Percentiles rank a stretch among this genome's conserved stretches.
These are phyloP conservation scores for Thalassaphorura encarpata DNA, from an alignment of 1,140 invertebrate species.

Conservation along the genomic window DNA sequence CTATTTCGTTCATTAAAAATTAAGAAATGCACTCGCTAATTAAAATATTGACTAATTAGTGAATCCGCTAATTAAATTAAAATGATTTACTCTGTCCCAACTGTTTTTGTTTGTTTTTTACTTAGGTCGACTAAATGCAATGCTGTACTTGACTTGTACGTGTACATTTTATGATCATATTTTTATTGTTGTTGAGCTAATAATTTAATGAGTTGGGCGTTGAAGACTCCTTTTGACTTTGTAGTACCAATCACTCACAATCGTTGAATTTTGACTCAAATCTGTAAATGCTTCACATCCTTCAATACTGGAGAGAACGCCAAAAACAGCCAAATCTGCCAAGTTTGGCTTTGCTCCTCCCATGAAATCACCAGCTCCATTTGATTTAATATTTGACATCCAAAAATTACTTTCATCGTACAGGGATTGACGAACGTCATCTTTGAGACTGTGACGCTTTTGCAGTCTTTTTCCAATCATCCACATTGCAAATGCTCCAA, in stretches of 20 bases:
- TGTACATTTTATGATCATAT: too few species aligned
- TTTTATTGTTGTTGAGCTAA: neutral
- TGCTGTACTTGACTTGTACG: too few species aligned
- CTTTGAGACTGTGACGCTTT: conserved; percentile 70
- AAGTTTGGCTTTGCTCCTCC: conserved; percentile 76
- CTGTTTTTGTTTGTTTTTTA: too few species aligned
- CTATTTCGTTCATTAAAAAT: too few species aligned
- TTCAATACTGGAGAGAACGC: conserved; percentile 87
- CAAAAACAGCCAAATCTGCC: conserved; percentile 87
- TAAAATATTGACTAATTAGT: too few species aligned
- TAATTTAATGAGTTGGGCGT: too few species aligned
- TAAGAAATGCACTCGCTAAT: too few species aligned
- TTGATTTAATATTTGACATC: conserved; percentile 57
- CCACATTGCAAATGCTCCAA: conserved; percentile 90
- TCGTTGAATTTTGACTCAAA: conserved; percentile 57
- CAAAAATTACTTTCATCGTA: conserved; percentile 81
- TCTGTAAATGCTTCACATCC: conserved; percentile 88
- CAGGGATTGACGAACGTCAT: conserved; percentile 78
- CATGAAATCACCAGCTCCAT: conserved; percentile 59
- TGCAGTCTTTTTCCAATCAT: conserved; percentile 80
- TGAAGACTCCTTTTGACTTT: conserved; percentile 32
- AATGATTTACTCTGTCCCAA: too few species aligned
- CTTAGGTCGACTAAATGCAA: too few species aligned
- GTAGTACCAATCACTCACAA: conserved; percentile 46
- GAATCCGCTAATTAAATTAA: too few species aligned